Evolutionary conservation across 2,113 vertebrate genomes (phyloP), one percentile per base, ranked within the genome.

Genomic region (Prietella phreatophila): DNA sequence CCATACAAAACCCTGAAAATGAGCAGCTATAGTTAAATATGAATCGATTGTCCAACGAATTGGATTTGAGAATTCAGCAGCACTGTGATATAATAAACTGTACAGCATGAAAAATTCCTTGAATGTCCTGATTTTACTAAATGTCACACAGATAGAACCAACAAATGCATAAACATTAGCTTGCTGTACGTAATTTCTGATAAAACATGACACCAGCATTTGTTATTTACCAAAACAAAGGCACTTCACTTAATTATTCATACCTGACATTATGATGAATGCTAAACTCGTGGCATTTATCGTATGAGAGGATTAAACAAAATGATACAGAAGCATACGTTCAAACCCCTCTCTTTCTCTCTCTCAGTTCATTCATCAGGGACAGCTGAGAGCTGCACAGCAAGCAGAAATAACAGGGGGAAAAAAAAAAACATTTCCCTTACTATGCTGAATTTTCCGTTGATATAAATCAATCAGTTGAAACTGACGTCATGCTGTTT

Each of bases 221-320:
- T 60, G 53, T 82, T 80, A 60, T 63, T 82, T 39, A 61, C 5
- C 20, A 36, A 82, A 61, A 82, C 30, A 82, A 63, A 82, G 58
- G 3, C 13, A 20, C 58, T 61, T 39, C 7, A 55, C 17, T 30
- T 53, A 69, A 53, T 84, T 84, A 84, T 84, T 67, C 42, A 69
- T 33, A 15, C 4, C 61, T 84, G 63, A 67, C 61, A 84, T 71
- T 71, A 69, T 84, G 83, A 84, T 69, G 50, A 84, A 84, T 67
- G 42, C 61, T 67, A 22, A 84, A 53, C 42, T 50, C 6, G 9
- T 53, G 63, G 7, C 61, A 84, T 84, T 69, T 84, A 84, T 84
- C 19, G 27, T 84, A 50, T 67, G 83, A n/a, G 13, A 53, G 39
- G 63, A 84, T 69, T 69, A 69, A 84, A 53, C 27, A 71, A 53